These are phyloP conservation scores for Chrysopa pallens DNA, from an alignment of 1,140 invertebrate species.

Conservation along the genomic window DNA sequence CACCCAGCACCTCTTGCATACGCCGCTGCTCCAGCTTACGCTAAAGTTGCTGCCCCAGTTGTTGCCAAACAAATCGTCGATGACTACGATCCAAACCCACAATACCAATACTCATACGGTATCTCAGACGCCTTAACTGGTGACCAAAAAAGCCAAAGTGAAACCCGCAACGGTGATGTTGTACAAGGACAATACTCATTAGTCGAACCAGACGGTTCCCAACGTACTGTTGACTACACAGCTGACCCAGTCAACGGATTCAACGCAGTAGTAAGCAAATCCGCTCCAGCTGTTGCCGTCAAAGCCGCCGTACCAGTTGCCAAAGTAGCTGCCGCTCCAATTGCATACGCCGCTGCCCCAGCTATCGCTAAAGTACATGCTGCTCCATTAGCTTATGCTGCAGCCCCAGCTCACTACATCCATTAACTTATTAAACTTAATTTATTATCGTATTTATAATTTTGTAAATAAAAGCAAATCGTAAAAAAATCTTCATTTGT, in stretches of 20 bases:
- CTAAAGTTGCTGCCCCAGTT: conserved; percentile 9
- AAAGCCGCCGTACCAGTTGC: conserved; percentile 4
- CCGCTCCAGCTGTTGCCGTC: conserved; percentile 12
- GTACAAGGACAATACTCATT: conserved; percentile 24
- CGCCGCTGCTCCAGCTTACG: neutral
- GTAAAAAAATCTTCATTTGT: too few species aligned
- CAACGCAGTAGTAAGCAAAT: conserved; percentile 24
- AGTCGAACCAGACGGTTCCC: conserved; percentile 17
- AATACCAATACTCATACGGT: conserved; percentile 37
- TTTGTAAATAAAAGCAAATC: too few species aligned
- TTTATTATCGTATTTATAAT: too few species aligned
- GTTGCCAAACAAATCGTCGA: conserved; percentile 16
- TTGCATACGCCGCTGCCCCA: conserved; percentile 1
- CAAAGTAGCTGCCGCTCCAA: neutral
- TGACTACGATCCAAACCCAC: conserved; percentile 34
- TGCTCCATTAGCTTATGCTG: neutral
- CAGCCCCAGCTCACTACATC: neutral
- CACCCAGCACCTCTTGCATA: neutral
- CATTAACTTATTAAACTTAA: neutral
- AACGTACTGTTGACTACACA: conserved; percentile 22
- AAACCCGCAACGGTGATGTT: conserved; percentile 29
- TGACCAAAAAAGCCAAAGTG: conserved; percentile 31
- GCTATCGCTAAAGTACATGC: neutral
- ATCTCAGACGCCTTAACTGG: conserved; percentile 33
- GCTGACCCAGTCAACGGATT: conserved; percentile 18